Evolutionary conservation across 2,888 invertebrate species (phyloP).

Genomic region (Operophtera brumata): DNA sequence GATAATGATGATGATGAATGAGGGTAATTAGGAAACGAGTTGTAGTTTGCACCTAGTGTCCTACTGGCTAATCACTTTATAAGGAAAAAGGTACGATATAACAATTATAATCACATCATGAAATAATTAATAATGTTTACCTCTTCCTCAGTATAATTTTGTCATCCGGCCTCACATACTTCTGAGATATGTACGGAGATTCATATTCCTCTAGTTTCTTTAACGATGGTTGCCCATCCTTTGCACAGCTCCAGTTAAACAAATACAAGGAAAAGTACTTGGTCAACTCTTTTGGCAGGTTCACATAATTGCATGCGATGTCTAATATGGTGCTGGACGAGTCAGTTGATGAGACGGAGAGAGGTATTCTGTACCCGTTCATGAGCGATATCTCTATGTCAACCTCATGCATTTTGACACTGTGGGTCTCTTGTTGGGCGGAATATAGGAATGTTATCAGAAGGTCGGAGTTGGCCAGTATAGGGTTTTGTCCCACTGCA

Average conservation of each 20-base stretch:
- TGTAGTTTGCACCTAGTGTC: too few species aligned
- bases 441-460: constrained; percentile 93
- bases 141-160: constrained; percentile 93
- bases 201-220: constrained; percentile 98
- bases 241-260: constrained; percentile 88
- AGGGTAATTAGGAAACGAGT: too few species aligned
- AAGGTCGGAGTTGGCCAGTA: constrained; percentile 88
- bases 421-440: constrained; percentile 94
- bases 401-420: constrained; percentile 84
- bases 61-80: too few species aligned
- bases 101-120: not conserved
- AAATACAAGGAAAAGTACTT: constrained; percentile 96
- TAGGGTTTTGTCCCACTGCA: constrained; percentile 92
- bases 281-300: constrained; percentile 88
- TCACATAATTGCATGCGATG: constrained; percentile 90
- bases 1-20: too few species aligned
- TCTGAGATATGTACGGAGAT: constrained; percentile 96
- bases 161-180: constrained; percentile 85
- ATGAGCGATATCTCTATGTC: constrained; percentile 90
- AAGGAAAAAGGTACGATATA: constrained; percentile 5
- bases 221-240: constrained; percentile 86
- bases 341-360: constrained; percentile 90
- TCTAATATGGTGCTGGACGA: constrained; percentile 91
- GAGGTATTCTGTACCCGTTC: constrained; percentile 91
- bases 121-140: constrained; percentile 62